Base-by-base conservation (phyloP, 2,113 vertebrate species). In the Mesoclemmys tuberculata region DNA sequence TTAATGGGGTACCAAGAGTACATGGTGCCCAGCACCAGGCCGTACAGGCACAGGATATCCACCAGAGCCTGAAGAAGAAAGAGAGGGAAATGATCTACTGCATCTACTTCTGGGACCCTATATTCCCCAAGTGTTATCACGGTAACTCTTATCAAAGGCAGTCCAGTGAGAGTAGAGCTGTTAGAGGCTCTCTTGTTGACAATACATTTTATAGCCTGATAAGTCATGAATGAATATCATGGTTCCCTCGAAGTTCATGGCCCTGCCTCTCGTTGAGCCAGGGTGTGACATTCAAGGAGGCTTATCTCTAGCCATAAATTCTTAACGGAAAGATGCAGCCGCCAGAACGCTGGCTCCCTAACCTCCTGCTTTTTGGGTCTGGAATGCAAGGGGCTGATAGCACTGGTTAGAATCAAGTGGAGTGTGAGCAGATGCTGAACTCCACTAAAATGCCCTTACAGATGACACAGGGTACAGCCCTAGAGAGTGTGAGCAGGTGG, bases 1-100 rank as follows among this genome's bases (percentile, higher is more conserved):
- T 97, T 99, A 94, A 99, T 96, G 84, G 97, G 96, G 93, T 98
- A 98, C 99, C 99, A 99, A 64, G 98, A 98, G 92, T 98, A 97
- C 85, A 98, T 88, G 1, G 96, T 99, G 95, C 98, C 98, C 9
- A 98, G 95, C 2, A 98, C 99, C 44, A 99, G 98, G 13, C 95
- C 97, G 0, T 98, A 99, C 52, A 99, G 97, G 91, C 98, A 49
- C 71, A 99, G 89, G 29, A 99, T 81, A 58, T 99, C 98, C 0
- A 98, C 0, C 82, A 99, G 96, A 0, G 98, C 98, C 99, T 99
- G 94, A 4, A 77, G 4, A 29, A 31, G 27, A 89, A 44, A 90
- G 56, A 89, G 27, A 93, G 51, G 22, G 90, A 51, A 5, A 3
- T 87, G 88, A 93, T 29, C 46, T 5, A 38, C 21, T n/a, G 74